Evolutionary conservation across 2,797 vertebrate species (phyloP).

Genomic region (Pampus argenteus): DNA sequence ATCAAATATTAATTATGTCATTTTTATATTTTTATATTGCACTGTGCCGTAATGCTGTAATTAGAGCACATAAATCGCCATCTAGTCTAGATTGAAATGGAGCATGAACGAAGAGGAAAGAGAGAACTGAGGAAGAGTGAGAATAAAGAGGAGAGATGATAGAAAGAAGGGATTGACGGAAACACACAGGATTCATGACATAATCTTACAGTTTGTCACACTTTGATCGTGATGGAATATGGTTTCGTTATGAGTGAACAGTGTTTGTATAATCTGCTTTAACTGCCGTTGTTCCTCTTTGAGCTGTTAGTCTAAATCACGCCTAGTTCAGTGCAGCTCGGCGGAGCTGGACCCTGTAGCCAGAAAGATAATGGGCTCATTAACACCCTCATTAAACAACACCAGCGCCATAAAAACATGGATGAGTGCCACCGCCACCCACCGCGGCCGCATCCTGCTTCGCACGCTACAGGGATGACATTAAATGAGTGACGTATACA

Average conservation of each 20-base stretch:
- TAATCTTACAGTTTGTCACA: neutral
- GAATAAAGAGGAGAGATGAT: too few relatives aligned
- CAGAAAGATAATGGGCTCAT: constrained; percentile 35
- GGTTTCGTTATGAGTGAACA: neutral
- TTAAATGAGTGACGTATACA: neutral
- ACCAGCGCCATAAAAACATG: constrained; percentile 26
- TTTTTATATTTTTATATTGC: too few relatives aligned
- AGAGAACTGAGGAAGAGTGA: neutral
- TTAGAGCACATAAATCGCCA: neutral
- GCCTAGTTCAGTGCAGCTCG: neutral
- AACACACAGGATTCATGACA: neutral
- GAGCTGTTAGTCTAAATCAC: constrained; percentile 7
- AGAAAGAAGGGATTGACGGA: neutral
- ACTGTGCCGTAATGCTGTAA: neutral
- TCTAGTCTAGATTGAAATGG: neutral
- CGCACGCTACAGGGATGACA: neutral
- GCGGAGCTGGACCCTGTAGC: constrained; percentile 17
- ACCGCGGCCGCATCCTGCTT: neutral
- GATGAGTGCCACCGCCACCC: constrained; percentile 8
- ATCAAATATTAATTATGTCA: neutral
- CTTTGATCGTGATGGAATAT: too few relatives aligned
- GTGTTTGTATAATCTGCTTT: neutral
- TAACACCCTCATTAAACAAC: constrained; percentile 46
- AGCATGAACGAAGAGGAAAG: too few relatives aligned
- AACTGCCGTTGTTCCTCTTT: neutral